phyloP scores from a whole-genome alignment of 2,113 vertebrate genomes.

The Machaerirhynchus nigripectus region DNA sequence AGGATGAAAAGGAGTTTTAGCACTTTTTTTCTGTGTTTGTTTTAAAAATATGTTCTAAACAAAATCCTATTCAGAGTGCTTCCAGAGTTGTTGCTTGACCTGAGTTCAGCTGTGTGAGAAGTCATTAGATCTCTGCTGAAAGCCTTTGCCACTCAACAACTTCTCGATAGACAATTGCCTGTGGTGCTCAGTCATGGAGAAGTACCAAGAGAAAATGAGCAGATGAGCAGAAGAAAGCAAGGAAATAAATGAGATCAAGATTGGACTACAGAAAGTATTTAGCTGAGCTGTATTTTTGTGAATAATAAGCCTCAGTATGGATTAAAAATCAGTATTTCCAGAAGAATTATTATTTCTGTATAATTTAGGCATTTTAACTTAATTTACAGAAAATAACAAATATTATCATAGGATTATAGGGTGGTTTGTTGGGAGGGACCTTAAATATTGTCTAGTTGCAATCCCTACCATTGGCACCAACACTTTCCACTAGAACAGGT shows the following conservation, averaged over 20 bases:
- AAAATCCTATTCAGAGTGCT: neutral
- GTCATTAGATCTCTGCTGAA: neutral
- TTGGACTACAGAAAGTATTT: neutral
- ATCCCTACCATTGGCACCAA: neutral
- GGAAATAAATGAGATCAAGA: neutral
- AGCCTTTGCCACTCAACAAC: neutral
- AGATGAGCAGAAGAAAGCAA: neutral
- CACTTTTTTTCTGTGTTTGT: neutral
- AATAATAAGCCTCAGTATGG: neutral
- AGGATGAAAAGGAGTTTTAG: neutral
- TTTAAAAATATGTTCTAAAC: neutral
- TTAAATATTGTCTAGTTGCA: neutral
- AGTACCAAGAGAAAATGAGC: neutral
- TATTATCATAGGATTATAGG: neutral
- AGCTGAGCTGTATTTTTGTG: neutral
- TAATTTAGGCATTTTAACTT: neutral
- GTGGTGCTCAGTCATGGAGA: neutral
- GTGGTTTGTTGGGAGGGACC: neutral
- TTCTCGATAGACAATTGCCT: accelerated
- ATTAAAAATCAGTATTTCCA: neutral
- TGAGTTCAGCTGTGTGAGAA: neutral
- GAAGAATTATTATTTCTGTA: neutral
- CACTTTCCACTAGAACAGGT: neutral
- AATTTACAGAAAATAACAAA: neutral
- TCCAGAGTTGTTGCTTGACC: neutral